Conservation (phyloP, 2,113 vertebrate genomes). For the Pomatostomus ruficeps region DNA sequence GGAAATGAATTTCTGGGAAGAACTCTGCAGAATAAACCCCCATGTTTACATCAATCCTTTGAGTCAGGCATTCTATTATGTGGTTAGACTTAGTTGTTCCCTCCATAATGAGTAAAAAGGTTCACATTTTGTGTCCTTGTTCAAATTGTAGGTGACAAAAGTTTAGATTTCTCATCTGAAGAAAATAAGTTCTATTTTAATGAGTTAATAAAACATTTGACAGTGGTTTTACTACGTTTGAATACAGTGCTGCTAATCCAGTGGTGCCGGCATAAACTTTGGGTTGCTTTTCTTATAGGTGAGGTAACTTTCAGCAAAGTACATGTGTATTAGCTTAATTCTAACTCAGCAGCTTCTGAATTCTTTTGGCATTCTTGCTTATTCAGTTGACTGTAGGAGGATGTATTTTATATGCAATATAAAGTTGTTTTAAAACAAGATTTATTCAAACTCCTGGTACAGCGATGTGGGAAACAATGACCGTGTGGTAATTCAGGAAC, state of each 20-base stretch:
- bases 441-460: constrained; percentile 1
- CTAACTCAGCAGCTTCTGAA: neutral
- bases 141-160: neutral
- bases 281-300: neutral
- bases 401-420: neutral
- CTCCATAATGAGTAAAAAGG: neutral
- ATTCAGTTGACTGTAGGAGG: neutral
- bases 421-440: neutral
- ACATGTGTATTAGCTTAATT: neutral
- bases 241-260: neutral
- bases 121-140: neutral
- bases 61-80: neutral
- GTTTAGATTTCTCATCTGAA: neutral
- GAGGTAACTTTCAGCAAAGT: neutral
- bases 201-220: neutral
- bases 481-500: constrained; percentile 94
- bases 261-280: neutral
- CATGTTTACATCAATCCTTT: neutral
- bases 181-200: neutral
- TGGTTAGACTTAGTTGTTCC: neutral
- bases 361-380: neutral
- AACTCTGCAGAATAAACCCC: neutral
- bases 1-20: neutral
- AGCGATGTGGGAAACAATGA: constrained; percentile 95
- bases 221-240: neutral